phyloP scores from a whole-genome alignment of 2,888 invertebrate genomes.

The Nomada hirtipes region DNA sequence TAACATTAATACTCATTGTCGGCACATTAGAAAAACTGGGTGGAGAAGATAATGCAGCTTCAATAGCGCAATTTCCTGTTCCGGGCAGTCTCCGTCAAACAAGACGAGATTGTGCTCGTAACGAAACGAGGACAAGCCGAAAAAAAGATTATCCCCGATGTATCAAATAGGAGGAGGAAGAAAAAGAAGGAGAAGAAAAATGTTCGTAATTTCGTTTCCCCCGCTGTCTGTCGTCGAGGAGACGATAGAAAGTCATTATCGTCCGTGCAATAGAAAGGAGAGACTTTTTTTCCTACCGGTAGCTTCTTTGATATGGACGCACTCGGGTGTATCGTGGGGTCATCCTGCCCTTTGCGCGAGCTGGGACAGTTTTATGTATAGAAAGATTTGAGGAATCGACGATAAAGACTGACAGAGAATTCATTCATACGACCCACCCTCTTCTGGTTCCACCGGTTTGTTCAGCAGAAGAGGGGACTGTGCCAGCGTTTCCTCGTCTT shows the following conservation, averaged over 20 bases:
- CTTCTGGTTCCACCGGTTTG: constrained; percentile 18
- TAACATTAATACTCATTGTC: not conserved
- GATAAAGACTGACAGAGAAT: constrained; percentile 79
- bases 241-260: constrained; percentile 24
- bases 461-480: constrained; percentile 4
- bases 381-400: constrained; percentile 76
- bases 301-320: constrained; percentile 17
- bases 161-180: too few relatives aligned
- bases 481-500: constrained; percentile 41
- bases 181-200: not conserved
- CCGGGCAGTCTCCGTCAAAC: not conserved
- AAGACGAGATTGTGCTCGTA: not conserved
- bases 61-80: constrained; percentile 22
- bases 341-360: constrained; percentile 48
- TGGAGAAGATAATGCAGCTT: not conserved
- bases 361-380: constrained; percentile 70
- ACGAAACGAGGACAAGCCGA: not conserved
- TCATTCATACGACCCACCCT: constrained; percentile 74
- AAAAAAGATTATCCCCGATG: not conserved
- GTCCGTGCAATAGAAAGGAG: constrained; percentile 28
- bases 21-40: constrained; percentile 1
- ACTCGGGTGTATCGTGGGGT: constrained; percentile 56
- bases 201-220: not conserved
- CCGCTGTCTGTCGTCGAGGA: not conserved
- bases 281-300: constrained; percentile 19